These are phyloP conservation scores for Nothobranchius furzeri DNA, from an alignment of 2,113 vertebrate genomes.

Conservation along the genomic window DNA sequence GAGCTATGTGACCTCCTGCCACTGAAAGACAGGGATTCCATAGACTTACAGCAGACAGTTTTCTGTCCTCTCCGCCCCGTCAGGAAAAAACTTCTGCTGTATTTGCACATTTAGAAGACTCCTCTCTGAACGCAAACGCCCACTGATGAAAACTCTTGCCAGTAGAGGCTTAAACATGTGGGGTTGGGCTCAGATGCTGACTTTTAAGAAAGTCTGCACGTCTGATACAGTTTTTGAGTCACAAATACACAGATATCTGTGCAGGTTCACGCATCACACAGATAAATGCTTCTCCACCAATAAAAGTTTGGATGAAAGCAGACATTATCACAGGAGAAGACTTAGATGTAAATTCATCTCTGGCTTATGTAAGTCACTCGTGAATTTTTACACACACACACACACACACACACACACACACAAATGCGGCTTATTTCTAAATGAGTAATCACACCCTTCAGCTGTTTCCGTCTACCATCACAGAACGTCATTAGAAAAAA, in stretches of 20 bases:
- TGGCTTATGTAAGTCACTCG: slow-evolving; percentile 3
- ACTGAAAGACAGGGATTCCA: slow-evolving; percentile 55
- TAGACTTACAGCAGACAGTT: slow-evolving; percentile 55
- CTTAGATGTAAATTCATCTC: slow-evolving; percentile 1
- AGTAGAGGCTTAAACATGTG: slow-evolving; percentile 29
- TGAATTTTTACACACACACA: slow-evolving; percentile 6
- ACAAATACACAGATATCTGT: slow-evolving; percentile 15
- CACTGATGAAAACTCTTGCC: slow-evolving; percentile 11
- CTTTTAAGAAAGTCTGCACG: slow-evolving; percentile 25
- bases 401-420: not conserved
- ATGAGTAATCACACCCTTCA: slow-evolving; percentile 26
- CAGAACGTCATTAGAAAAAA: slow-evolving; percentile 32
- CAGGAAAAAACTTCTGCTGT: slow-evolving; percentile 36
- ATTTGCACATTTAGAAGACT: slow-evolving; percentile 9
- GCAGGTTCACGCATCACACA: not conserved
- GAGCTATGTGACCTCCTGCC: slow-evolving; percentile 55
- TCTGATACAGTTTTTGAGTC: slow-evolving; percentile 6
- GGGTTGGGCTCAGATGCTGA: slow-evolving; percentile 29
- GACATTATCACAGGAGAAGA: not conserved
- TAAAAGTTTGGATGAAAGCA: slow-evolving; percentile 2
- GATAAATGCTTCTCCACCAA: slow-evolving; percentile 14
- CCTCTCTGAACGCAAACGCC: slow-evolving; percentile 17
- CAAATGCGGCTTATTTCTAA: slow-evolving; percentile 13
- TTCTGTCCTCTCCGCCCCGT: slow-evolving; percentile 23
- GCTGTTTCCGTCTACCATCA: slow-evolving; percentile 29